Conservation (phyloP, 2,113 vertebrate genomes). For the Chaetodon trifascialis region DNA sequence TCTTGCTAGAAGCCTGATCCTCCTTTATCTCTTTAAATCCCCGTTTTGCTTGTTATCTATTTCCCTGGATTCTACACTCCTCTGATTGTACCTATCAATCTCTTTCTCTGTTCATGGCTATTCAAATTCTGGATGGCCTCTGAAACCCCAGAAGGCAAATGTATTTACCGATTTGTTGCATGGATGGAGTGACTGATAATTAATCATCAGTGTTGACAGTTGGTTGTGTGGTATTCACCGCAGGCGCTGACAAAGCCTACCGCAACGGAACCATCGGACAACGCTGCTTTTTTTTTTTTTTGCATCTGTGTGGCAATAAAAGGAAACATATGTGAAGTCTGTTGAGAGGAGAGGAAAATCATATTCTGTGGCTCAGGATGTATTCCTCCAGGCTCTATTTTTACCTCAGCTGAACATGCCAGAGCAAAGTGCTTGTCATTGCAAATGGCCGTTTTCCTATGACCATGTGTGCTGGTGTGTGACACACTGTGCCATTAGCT, state of each 20-base stretch:
- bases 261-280: constrained; percentile 25
- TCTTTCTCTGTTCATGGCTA: constrained; percentile 29
- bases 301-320: not conserved
- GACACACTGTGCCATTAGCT: constrained; percentile 60
- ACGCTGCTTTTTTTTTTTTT: not conserved
- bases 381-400: constrained; percentile 19
- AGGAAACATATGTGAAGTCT: constrained; percentile 5
- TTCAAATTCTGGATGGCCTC: constrained; percentile 46
- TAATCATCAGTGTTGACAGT: constrained; percentile 74
- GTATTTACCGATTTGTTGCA: constrained; percentile 75
- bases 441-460: constrained; percentile 46
- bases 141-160: constrained; percentile 53
- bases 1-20: constrained; percentile 20
- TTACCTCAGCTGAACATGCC: constrained; percentile 37
- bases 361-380: constrained; percentile 17
- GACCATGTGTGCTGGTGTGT: constrained; percentile 45
- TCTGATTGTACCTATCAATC: constrained; percentile 42
- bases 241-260: constrained; percentile 20
- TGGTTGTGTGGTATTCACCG: constrained; percentile 47
- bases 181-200: constrained; percentile 75
- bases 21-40: constrained; percentile 26
- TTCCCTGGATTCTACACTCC: constrained; percentile 2
- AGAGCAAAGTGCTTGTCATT: constrained; percentile 51
- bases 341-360: constrained; percentile 2
- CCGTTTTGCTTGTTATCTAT: constrained; percentile 45